Conservation (phyloP, 2,113 vertebrate species). For the Myiagra hebetior region DNA sequence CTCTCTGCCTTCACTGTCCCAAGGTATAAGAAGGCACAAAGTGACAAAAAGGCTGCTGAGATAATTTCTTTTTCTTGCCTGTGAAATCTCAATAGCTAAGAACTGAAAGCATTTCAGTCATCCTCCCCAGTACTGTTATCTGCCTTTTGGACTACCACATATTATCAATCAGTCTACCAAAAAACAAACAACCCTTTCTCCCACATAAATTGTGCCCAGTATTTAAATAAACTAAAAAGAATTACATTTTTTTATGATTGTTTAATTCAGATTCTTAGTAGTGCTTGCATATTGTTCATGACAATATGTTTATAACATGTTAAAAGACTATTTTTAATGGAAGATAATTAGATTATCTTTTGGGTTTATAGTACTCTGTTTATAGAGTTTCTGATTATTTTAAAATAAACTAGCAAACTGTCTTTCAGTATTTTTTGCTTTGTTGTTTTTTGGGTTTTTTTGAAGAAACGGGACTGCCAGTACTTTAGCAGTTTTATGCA, state of each 20-base stretch:
- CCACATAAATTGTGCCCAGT: not conserved
- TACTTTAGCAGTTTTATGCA: not conserved
- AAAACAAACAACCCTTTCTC: not conserved
- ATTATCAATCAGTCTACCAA: not conserved
- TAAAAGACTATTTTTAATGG: not conserved
- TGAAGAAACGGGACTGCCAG: not conserved
- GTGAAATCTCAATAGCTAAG: not conserved
- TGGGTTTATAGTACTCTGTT: not conserved
- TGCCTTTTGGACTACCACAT: not conserved
- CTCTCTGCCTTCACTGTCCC: not conserved
- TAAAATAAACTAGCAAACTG: not conserved
- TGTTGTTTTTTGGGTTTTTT: not conserved
- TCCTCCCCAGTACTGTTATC: not conserved
- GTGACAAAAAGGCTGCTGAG: not conserved
- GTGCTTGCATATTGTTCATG: not conserved
- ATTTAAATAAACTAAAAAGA: not conserved
- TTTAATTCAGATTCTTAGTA: not conserved
- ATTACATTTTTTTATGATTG: not conserved
- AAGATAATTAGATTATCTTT: not conserved
- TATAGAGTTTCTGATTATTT: not conserved
- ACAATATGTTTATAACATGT: accelerated
- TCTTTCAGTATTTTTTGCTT: not conserved
- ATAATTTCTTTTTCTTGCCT: not conserved
- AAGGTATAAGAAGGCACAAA: not conserved
- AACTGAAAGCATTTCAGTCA: not conserved